Percentiles rank a stretch among this genome's conserved stretches.
These are phyloP conservation scores for Dynastes maya DNA, from an alignment of 2,888 invertebrate genomes.

Conservation along the genomic window DNA sequence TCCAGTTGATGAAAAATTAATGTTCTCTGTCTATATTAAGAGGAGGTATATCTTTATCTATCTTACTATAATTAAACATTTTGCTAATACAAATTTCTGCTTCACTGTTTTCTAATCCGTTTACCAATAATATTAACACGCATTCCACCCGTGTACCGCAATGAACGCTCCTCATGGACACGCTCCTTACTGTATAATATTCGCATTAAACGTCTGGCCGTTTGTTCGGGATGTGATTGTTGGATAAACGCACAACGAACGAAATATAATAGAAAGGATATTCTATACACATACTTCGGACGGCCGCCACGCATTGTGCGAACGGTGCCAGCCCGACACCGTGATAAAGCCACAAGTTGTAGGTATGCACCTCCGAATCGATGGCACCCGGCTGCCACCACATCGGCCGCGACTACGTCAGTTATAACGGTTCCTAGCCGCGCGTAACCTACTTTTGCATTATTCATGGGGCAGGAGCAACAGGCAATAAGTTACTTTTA, in stretches of 20 bases:
- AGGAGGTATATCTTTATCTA: too few species aligned
- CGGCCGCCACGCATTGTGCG: constrained; percentile 11
- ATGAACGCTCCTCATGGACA: background rate
- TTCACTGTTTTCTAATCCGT: background rate
- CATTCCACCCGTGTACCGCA: background rate
- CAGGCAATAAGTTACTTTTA: constrained; percentile 47
- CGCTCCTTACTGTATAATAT: constrained; percentile 23
- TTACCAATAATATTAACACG: background rate
- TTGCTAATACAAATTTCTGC: background rate
- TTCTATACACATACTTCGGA: background rate
- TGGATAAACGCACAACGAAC: background rate
- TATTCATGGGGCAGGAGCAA: constrained; percentile 36
- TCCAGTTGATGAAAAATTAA: too few species aligned
- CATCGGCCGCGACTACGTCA: background rate
- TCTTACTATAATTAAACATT: background rate
- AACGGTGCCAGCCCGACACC: background rate
- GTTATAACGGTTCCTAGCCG: background rate
- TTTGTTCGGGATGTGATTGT: constrained; percentile 11
- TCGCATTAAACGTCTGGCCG: constrained; percentile 18
- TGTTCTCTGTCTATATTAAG: too few species aligned
- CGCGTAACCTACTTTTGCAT: constrained; percentile 43
- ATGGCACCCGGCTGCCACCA: constrained; percentile 20
- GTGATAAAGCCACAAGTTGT: constrained; percentile 42
- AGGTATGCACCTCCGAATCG: constrained; percentile 17
- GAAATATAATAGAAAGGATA: background rate